These are phyloP conservation scores for Odontomyia ornata DNA, from an alignment of 2,888 invertebrate genomes.

Conservation along the genomic window DNA sequence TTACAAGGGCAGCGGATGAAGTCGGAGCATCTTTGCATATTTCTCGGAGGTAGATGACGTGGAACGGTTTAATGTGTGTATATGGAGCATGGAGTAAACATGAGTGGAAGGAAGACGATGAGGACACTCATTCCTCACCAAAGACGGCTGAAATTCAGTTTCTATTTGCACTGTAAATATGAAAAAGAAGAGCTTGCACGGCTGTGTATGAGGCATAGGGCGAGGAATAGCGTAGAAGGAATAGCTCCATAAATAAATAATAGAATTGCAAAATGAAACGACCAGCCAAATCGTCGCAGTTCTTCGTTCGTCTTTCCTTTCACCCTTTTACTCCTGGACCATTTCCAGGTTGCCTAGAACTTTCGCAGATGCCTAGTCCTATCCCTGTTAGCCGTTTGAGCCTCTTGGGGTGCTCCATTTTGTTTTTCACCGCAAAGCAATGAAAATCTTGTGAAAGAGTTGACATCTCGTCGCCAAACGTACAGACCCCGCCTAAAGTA, in stretches of 20 bases:
- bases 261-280: slow-evolving; percentile 39
- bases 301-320: not conserved
- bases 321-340: not conserved
- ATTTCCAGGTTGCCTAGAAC: not conserved
- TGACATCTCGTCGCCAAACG: slow-evolving; percentile 32
- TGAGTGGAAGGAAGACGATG: not conserved
- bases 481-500: slow-evolving; percentile 41
- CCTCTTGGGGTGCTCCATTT: slow-evolving; percentile 22
- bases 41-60: slow-evolving; percentile 29
- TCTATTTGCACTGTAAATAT: slow-evolving; percentile 45
- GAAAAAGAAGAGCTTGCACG: slow-evolving; percentile 5
- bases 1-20: slow-evolving; percentile 4
- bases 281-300: slow-evolving; percentile 18
- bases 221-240: not conserved
- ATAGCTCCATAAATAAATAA: slow-evolving; percentile 38
- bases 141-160: slow-evolving; percentile 23
- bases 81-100: slow-evolving; percentile 4
- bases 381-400: not conserved
- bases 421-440: slow-evolving; percentile 40
- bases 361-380: not conserved
- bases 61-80: slow-evolving; percentile 39
- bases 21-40: slow-evolving; percentile 39
- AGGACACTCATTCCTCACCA: slow-evolving; percentile 4
- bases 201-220: not conserved
- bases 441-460: slow-evolving; percentile 43